Percentiles rank a stretch among this genome's conserved stretches.
Evolutionary conservation across 2,888 invertebrate genomes (phyloP).

Genomic region (Horisme vitalbata): DNA sequence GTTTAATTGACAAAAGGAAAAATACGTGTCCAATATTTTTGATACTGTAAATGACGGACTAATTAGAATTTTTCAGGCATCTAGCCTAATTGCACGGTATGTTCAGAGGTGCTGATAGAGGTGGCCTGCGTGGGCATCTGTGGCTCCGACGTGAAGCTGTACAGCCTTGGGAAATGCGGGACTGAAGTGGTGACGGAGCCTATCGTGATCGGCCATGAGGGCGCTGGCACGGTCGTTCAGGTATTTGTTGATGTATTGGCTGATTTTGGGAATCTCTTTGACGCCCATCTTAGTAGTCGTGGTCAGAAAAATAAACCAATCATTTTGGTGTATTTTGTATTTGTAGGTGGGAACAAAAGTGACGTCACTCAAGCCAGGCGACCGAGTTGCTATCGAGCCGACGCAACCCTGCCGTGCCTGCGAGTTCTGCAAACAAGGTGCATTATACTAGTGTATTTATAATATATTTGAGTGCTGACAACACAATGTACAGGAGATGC

Average conservation of each 20-base stretch:
- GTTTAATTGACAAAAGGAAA: too few relatives aligned
- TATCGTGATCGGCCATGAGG: constrained; percentile 96
- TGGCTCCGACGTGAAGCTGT: constrained; percentile 96
- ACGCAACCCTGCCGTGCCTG: constrained; percentile 94
- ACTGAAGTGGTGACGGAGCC: constrained; percentile 90
- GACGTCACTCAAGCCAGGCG: constrained; percentile 86
- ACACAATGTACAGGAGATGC: too few relatives aligned
- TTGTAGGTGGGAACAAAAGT: constrained; percentile 79
- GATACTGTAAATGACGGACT: too few relatives aligned
- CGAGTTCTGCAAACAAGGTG: constrained; percentile 86
- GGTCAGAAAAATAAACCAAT: too few relatives aligned
- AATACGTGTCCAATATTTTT: too few relatives aligned
- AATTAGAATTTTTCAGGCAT: too few relatives aligned
- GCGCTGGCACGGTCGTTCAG: constrained; percentile 89
- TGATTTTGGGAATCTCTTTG: too few relatives aligned
- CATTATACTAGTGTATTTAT: not conserved
- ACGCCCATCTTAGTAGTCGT: too few relatives aligned
- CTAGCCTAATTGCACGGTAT: too few relatives aligned
- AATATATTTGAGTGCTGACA: too few relatives aligned
- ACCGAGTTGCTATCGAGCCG: constrained; percentile 96
- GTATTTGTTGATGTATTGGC: too few relatives aligned
- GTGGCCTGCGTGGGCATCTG: constrained; percentile 97
- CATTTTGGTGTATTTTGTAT: too few relatives aligned
- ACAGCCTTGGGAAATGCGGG: constrained; percentile 91
- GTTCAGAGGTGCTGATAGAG: constrained; percentile 90